Percentiles rank a stretch among this genome's conserved stretches.
phyloP scores from a whole-genome alignment of 2,797 vertebrate genomes.

The Rhabdomys pumilio region DNA sequence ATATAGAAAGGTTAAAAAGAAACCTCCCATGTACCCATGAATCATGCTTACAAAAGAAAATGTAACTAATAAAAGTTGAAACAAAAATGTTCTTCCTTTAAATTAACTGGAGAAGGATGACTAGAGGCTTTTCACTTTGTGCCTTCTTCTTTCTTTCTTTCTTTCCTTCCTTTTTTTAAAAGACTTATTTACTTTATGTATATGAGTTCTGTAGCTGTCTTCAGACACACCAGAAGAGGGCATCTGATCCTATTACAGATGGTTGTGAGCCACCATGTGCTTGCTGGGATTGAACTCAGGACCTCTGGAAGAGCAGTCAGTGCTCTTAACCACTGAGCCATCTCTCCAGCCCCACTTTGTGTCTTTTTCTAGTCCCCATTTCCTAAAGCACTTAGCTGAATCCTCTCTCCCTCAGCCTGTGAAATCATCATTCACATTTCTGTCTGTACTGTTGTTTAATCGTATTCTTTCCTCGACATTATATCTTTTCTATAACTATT shows the following conservation, averaged over 20 bases:
- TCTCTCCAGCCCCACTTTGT: background rate
- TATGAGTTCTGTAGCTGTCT: no score
- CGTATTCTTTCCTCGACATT: conserved; percentile 24
- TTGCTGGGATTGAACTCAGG: no score
- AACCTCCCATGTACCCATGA: background rate
- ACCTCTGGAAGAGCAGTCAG: no score
- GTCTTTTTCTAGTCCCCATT: conserved; percentile 15
- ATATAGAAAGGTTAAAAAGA: conserved; percentile 16
- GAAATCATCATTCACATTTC: background rate
- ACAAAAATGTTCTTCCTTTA: conserved; percentile 63
- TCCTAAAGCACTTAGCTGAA: background rate
- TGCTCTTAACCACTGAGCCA: no score
- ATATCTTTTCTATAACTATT: conserved; percentile 46
- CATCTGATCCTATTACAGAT: no score
- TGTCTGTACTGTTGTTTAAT: conserved; percentile 41
- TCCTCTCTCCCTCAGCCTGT: background rate
- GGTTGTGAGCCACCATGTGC: no score
- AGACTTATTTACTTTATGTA: no score
- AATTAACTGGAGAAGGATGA: conserved; percentile 20
- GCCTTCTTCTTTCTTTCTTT: background rate
- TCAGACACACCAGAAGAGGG: no score
- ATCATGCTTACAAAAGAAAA: conserved; percentile 61
- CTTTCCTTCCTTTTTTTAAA: no score
- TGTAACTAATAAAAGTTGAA: conserved; percentile 38
- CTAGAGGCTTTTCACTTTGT: background rate